Evolutionary conservation across 2,797 vertebrate genomes (phyloP).

Genomic region (Fistularia tabacaria): DNA sequence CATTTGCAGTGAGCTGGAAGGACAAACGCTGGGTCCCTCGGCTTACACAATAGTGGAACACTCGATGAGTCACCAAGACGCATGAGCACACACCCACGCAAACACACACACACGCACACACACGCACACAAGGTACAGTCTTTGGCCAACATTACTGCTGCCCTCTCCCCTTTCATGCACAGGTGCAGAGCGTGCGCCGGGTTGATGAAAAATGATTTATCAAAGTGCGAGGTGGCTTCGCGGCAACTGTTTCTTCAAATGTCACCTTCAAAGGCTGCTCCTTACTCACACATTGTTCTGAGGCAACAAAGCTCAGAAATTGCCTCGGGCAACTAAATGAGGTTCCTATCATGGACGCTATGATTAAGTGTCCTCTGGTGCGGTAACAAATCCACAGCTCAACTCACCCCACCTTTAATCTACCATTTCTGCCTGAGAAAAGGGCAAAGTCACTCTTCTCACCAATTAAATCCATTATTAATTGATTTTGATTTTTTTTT

Average conservation of each 20-base stretch:
- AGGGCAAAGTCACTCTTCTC: slow-evolving; percentile 57
- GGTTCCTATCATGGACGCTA: slow-evolving; percentile 59
- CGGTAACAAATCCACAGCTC: slow-evolving; percentile 53
- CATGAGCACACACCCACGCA: neutral
- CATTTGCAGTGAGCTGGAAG: slow-evolving; percentile 42
- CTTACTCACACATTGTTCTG: slow-evolving; percentile 64
- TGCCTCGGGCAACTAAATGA: slow-evolving; percentile 59
- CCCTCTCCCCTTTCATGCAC: slow-evolving; percentile 61
- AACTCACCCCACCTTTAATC: slow-evolving; percentile 61
- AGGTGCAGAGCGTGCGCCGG: slow-evolving; percentile 56
- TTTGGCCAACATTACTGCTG: slow-evolving; percentile 34
- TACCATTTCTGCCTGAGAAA: slow-evolving; percentile 61
- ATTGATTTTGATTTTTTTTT: slow-evolving; percentile 50
- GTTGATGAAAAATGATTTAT: slow-evolving; percentile 73
- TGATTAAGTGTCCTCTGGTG: slow-evolving; percentile 64
- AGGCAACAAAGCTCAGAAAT: slow-evolving; percentile 57
- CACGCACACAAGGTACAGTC: slow-evolving; percentile 1
- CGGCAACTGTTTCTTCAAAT: slow-evolving; percentile 62
- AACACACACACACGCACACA: neutral
- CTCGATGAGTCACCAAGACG: slow-evolving; percentile 6
- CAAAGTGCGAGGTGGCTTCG: slow-evolving; percentile 63
- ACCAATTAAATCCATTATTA: slow-evolving; percentile 46
- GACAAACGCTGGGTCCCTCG: slow-evolving; percentile 34
- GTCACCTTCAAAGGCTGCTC: slow-evolving; percentile 67
- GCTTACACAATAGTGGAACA: slow-evolving; percentile 30